Base-by-base conservation (phyloP, 2,113 vertebrate genomes). In the Leptobrachium leishanense region DNA sequence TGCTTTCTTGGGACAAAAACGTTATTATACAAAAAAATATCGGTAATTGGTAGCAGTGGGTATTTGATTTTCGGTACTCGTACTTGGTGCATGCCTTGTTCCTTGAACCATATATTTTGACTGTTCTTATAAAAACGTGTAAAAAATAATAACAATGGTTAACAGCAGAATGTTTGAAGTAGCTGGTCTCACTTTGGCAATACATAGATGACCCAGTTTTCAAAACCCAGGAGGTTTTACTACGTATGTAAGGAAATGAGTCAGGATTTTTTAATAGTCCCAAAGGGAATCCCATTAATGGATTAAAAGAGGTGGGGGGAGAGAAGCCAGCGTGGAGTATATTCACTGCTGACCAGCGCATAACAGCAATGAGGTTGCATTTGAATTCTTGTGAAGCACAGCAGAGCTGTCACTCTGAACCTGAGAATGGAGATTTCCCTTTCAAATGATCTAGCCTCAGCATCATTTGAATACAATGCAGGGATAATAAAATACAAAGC, bases 241-340 rank as follows among this genome's bases (percentile, higher is more conserved):
- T 70, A 50, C 70, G 44, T 42, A 77, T 77, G 44, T 42, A 77
- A 64, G n/a, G 20, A 31, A 64, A 64, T 64, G 55, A 59, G 62
- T 63, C 55, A 77, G 76, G n/a, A 54, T 70, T 77, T 44, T 68
- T 77, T 70, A 69, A 70, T 70, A 77, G 75, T 62, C 75, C 75
- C 65, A 43, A 20, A 68, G 50, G 75, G 75, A 77, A 41, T 39
- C 68, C 43, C 10, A 53, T 50, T 77, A 70, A 70, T 70, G 68
- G 67, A 70, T 63, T 77, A 42, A 46, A 77, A 77, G 11, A 50
- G 20, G 20, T 31, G 20, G 20, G 20, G 20, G 20, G 20, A 77
- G 13, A 57, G 6, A 59, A 59, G 13, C 2, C 42, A 62, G 43
- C 57, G 76, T n/a, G 20, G 20, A 70, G 68, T 40, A 70, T 46